phyloP scores from a whole-genome alignment of 1,140 invertebrate species.

The Bombus haemorrhoidalis region DNA sequence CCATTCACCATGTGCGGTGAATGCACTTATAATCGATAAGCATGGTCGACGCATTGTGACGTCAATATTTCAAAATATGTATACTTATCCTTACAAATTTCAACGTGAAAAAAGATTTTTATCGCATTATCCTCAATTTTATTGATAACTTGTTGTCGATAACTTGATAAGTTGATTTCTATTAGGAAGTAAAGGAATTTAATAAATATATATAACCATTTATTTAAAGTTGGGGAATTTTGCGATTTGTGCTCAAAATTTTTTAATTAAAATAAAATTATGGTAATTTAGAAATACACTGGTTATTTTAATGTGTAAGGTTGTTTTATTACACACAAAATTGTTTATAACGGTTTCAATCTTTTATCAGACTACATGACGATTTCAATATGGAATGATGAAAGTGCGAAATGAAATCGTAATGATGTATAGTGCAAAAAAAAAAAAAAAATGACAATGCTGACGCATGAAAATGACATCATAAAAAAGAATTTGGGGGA shows the following conservation, averaged over 20 bases:
- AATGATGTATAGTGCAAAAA: slow-evolving; percentile 50
- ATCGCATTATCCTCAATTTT: background rate
- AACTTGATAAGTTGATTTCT: background rate
- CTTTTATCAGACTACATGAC: slow-evolving; percentile 27
- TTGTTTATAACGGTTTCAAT: slow-evolving; percentile 34
- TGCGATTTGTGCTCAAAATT: background rate
- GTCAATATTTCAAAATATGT: background rate
- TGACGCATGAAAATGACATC: slow-evolving; percentile 10
- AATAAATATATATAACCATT: background rate
- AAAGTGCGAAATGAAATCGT: slow-evolving; percentile 49
- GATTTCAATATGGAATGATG: slow-evolving; percentile 65
- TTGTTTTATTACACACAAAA: slow-evolving; percentile 50
- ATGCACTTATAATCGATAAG: background rate
- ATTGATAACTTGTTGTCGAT: too few species aligned
- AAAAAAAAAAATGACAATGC: slow-evolving; percentile 19
- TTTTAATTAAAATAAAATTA: background rate
- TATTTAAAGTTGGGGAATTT: background rate
- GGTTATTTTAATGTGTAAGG: slow-evolving; percentile 25
- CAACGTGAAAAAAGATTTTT: background rate
- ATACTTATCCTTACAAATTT: background rate
- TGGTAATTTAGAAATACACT: background rate
- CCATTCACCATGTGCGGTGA: background rate
- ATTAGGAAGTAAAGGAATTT: background rate
- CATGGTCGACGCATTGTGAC: background rate
- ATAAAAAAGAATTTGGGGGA: slow-evolving; percentile 44